Evolutionary conservation across 2,797 vertebrate genomes (phyloP), one percentile per base, ranked within the genome.

Genomic region (Sciaenops ocellatus): DNA sequence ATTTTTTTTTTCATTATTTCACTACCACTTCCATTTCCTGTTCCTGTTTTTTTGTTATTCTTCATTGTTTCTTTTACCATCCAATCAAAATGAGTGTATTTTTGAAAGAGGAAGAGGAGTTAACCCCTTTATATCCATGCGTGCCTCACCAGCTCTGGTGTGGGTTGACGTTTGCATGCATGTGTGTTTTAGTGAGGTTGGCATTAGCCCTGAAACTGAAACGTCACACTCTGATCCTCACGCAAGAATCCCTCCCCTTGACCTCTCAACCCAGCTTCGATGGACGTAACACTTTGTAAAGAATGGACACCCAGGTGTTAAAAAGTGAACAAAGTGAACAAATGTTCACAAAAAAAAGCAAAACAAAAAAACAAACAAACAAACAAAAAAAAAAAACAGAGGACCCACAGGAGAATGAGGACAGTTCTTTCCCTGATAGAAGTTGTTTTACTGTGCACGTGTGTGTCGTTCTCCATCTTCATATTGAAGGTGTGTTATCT

Each of bases 401-500:
- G 59, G 83, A 85, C 63, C 80, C 66, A 55, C 69, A 22, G 61
- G 65, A 85, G 34, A 85, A 48, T 56, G 69, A 80, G 78, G 87
- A 78, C 81, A 38, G 67, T 89, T 86, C 78, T 87, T 90, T 82
- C 84, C 86, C 83, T 67, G 63, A 80, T 87, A 92, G 85, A 82
- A 87, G 80, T 87, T 82, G 87, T 92, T 90, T 88, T 84, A 89
- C 87, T 85, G 75, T 92, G 87, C 85, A 90, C 77, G 78, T 83
- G 69, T 74, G 82, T 90, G 90, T 90, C 74, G 81, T 89, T 92
- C 87, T 87, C 82, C 94, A 95, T 95, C 96, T 96, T 96, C 96
- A 96, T 96, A 96, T 96, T 96, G 96, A 96, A 96, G 96, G 94
- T 96, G 94, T 83, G 87, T 94, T 94, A 94, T 93, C 84, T 92